phyloP scores from a whole-genome alignment of 2,888 invertebrate species.

The Clunio marinus region DNA sequence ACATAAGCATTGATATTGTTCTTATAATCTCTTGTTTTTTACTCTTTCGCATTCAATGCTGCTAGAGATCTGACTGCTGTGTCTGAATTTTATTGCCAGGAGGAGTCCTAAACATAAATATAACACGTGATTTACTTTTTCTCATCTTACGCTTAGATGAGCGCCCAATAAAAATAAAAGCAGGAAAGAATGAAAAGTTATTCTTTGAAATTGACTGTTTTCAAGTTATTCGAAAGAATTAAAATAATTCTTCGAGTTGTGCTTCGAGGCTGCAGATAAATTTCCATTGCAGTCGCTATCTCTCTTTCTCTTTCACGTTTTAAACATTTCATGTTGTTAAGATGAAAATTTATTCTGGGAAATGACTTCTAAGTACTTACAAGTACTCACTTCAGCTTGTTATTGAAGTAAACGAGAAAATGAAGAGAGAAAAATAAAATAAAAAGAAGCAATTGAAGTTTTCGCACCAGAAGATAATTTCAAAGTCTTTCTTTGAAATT shows the following conservation, averaged over 20 bases:
- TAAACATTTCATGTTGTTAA: no score
- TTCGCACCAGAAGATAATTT: background rate
- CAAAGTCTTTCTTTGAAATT: background rate
- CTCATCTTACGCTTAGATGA: background rate
- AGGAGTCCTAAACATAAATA: constrained; percentile 35
- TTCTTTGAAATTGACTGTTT: constrained; percentile 8
- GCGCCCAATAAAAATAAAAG: background rate
- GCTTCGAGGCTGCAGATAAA: no score
- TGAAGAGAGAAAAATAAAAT: no score
- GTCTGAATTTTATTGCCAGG: constrained; percentile 33
- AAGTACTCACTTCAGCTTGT: no score
- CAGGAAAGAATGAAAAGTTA: no score
- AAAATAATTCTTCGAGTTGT: background rate
- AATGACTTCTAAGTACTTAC: no score
- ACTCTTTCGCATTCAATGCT: background rate
- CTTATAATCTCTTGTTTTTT: constrained; percentile 26
- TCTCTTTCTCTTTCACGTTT: no score
- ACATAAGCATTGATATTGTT: constrained; percentile 33
- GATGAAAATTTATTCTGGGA: no score
- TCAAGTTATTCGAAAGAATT: background rate
- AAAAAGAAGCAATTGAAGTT: no score
- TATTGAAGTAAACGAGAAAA: no score
- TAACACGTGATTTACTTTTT: constrained; percentile 29
- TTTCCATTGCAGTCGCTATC: no score
- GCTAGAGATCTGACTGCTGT: no score